phyloP scores from a whole-genome alignment of 2,113 vertebrate genomes.

The Sander vitreus region DNA sequence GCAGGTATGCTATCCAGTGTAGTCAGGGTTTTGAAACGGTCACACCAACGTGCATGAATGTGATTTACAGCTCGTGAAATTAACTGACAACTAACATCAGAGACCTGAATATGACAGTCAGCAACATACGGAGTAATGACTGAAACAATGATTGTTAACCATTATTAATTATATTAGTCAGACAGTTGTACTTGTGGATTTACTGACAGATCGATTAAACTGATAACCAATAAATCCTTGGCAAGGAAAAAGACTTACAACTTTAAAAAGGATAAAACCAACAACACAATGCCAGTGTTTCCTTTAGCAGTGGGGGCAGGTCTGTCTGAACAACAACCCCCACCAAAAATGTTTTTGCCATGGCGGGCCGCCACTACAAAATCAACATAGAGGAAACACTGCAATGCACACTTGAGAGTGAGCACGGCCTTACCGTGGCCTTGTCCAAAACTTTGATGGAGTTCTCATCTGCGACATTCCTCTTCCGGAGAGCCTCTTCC shows the following conservation, averaged over 20 bases:
- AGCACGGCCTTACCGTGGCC: slow-evolving; percentile 88
- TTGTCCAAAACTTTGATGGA: slow-evolving; percentile 98
- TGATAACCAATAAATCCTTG: neutral
- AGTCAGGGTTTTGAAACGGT: neutral
- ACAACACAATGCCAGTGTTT: neutral
- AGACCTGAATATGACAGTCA: neutral
- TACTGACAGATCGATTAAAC: neutral
- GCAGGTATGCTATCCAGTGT: neutral
- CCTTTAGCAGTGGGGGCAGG: too few relatives aligned
- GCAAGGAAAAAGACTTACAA: neutral
- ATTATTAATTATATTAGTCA: neutral
- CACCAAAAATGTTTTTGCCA: too few relatives aligned
- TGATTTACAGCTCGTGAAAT: neutral
- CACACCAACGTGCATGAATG: neutral
- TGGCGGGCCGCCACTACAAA: too few relatives aligned
- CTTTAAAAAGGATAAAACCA: neutral
- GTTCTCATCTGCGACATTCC: slow-evolving; percentile 94
- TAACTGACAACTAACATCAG: neutral
- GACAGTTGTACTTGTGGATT: neutral
- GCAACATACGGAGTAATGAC: neutral
- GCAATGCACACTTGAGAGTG: neutral
- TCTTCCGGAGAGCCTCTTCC: slow-evolving; percentile 95
- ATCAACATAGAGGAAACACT: too few relatives aligned
- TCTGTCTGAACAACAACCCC: too few relatives aligned
- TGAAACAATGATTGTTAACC: neutral